Evolutionary conservation across 2,797 vertebrate genomes (phyloP).

Genomic region (Megalops cyprinoides): DNA sequence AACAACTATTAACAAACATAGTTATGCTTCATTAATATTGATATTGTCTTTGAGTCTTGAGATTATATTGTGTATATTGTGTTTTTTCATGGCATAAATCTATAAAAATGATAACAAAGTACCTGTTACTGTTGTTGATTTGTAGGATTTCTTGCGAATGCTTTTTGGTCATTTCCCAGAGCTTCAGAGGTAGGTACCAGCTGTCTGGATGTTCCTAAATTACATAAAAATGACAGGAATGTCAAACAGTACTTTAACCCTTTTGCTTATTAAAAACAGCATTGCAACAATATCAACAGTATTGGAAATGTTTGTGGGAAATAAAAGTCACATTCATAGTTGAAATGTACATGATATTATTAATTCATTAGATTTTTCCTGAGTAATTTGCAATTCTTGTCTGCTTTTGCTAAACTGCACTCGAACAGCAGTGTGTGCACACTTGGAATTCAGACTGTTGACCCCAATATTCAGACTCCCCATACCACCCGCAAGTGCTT

Average conservation of each 20-base stretch:
- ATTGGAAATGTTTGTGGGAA: neutral
- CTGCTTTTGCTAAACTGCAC: too few species aligned
- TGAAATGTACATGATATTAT: neutral
- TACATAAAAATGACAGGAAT: neutral
- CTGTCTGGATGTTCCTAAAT: neutral
- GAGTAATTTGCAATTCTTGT: neutral
- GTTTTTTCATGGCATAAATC: neutral
- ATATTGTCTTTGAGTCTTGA: conserved; percentile 29
- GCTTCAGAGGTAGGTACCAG: conserved; percentile 78
- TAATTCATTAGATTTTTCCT: neutral
- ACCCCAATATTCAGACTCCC: too few species aligned
- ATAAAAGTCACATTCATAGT: neutral
- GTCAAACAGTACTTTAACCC: neutral
- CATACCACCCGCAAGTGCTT: neutral
- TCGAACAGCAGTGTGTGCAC: too few species aligned
- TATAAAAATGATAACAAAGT: conserved; percentile 49
- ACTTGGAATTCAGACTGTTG: neutral
- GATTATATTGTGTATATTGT: neutral
- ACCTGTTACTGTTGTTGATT: conserved; percentile 47
- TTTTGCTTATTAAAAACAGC: neutral
- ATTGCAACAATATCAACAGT: neutral
- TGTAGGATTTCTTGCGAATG: conserved; percentile 91
- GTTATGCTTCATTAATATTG: conserved; percentile 10
- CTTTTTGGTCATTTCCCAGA: conserved; percentile 83
- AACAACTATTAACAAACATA: neutral